Evolutionary conservation across 2,113 vertebrate genomes (phyloP), one percentile per base, ranked within the genome.

Genomic region (Misgurnus anguillicaudatus): DNA sequence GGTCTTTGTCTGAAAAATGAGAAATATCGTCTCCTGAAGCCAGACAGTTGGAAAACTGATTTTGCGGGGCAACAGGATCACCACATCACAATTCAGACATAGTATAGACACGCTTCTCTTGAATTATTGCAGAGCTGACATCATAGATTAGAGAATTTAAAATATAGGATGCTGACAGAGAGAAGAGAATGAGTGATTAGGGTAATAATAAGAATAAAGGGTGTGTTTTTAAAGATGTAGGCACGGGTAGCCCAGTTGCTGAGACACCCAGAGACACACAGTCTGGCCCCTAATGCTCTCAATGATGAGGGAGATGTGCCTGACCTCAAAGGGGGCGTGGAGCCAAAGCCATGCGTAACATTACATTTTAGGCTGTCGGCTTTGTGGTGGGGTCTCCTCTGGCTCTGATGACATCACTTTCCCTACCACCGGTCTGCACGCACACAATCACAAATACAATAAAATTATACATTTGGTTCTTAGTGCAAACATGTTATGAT

Each of bases 401-500:
- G 47, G 41, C 36, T 9, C 71, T 85, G 82, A 84, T 77, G 76
- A 70, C 84, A 85, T 85, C 62, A 64, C 77, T 81, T 71, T 80
- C 77, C 65, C 55, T 69, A 21, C 79, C 72, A 71, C 65, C 79
- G 24, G 71, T 66, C 78, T 64, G 57, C 58, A 66, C 73, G 14
- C 41, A 67, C 39, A 16, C 19, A 41, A 21, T 83, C 62, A 45
- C 57, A 64, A 83, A 53, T 72, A 77, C 55, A 82, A 78, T 83
- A 69, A 88, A 88, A 88, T 84, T 82, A 86, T 79, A 86, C 2
- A 80, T 88, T 84, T 87, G 78, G 81, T 69, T 74, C 76, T 75
- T 62, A 80, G 80, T 61, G 68, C 82, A 80, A 83, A 85, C 80
- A 80, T 39, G 55, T 60, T 74, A 77, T 82, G 81, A 83, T 84